Percentiles rank a stretch among this genome's conserved stretches.
These are phyloP conservation scores for Tokudaia tokunoshimensis DNA, from an alignment of 2,797 vertebrate genomes.

Conservation along the genomic window DNA sequence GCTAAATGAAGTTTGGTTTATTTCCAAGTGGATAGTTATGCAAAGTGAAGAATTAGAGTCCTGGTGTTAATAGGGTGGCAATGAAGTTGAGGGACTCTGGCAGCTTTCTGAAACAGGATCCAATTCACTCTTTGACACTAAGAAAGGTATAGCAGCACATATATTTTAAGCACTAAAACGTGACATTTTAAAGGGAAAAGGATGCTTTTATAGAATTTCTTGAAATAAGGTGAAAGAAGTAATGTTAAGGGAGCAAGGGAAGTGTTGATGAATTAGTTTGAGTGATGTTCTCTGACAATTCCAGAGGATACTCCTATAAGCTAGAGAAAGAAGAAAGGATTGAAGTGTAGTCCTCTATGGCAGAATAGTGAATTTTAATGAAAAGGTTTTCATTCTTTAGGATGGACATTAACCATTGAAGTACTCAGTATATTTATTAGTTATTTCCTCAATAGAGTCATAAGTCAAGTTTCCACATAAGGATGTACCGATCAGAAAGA, in stretches of 20 bases:
- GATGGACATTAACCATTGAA: neutral
- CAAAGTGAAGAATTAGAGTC: neutral
- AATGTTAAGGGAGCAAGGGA: neutral
- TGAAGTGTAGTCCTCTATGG: neutral
- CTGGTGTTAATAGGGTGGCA: fast-evolving
- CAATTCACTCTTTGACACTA: neutral
- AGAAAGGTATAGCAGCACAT: neutral
- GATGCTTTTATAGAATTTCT: conserved; percentile 38
- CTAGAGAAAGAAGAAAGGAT: conserved; percentile 4
- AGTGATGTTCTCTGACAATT: conserved; percentile 33
- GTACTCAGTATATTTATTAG: conserved; percentile 10
- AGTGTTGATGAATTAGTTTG: conserved; percentile 1
- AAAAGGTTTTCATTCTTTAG: conserved; percentile 21
- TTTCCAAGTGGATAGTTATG: neutral
- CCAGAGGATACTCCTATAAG: conserved; percentile 18
- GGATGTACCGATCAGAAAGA: neutral
- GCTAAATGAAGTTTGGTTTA: neutral
- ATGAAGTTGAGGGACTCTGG: neutral
- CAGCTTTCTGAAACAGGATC: neutral
- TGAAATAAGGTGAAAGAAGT: conserved; percentile 52
- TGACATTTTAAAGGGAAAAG: conserved; percentile 51
- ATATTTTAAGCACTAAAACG: conserved; percentile 57
- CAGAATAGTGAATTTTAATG: neutral
- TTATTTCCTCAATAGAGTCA: neutral
- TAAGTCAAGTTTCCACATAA: conserved; percentile 57